Evolutionary conservation across 2,113 vertebrate species (phyloP), one percentile per base, ranked within the genome.

Genomic region (Ursus arctos): DNA sequence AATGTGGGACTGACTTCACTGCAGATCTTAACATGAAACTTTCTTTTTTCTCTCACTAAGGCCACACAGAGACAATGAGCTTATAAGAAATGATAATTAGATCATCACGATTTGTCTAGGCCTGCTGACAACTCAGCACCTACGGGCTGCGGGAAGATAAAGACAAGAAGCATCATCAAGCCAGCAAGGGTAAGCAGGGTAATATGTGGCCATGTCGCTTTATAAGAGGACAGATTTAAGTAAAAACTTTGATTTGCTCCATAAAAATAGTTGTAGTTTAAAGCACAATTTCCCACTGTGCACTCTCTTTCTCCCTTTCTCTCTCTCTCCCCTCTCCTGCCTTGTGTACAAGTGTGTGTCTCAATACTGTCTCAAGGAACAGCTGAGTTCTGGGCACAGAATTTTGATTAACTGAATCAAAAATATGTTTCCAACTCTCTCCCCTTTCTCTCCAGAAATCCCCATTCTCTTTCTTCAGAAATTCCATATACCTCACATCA

Each of bases 161-260:
- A 98, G 88, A 97, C 96, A 87, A 98, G 95, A 98, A 94, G 88
- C 88, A 97, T 61, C 31, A 19, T 96, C 95, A 97, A 96, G 94
- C 76, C 95, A 98, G 95, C 95, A 98, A 98, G 93, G 91, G 98
- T 98, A 98, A 98, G 28, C 63, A 31, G 63, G 31, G 63, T 15
- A 94, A 93, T 95, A 82, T 97, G 95, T 98, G 96, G 94, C 84
- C 97, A 96, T 98, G 97, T 97, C 94, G 92, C 97, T 98, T 98
- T 97, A 97, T 98, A 99, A 99, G 99, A 99, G 98, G 97, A 90
- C 91, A 98, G 99, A 99, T 99, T 99, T 99, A 99, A 99, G 98
- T 97, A 99, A 99, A 99, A 99, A 99, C 97, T 98, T 99, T 97
- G 98, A 98, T 98, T 99, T 98, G 98, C 95, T 97, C 97, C 98